A percentile compares a stretch with the other conserved stretches of the same genome.
These are phyloP conservation scores for Podotricha telesiphe DNA, from an alignment of 2,888 invertebrate species.

Conservation along the genomic window DNA sequence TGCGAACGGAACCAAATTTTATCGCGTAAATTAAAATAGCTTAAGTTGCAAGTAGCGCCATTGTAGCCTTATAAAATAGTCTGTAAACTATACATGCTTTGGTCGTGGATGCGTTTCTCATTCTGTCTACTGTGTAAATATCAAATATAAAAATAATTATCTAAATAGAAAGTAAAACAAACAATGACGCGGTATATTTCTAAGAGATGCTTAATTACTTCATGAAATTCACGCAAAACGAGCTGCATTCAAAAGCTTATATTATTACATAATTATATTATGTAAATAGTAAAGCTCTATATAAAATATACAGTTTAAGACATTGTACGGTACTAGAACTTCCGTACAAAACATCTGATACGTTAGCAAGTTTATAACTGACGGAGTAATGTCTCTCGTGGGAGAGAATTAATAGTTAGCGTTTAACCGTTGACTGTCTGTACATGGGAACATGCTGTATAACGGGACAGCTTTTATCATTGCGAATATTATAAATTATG, in stretches of 20 bases:
- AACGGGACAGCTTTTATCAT: conserved; percentile 40
- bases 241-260: no score
- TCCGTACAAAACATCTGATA: conserved; percentile 27
- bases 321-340: conserved; percentile 7
- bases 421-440: conserved; percentile 47
- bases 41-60: background rate
- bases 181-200: no score
- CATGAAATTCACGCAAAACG: no score
- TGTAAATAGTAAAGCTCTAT: conserved; percentile 7
- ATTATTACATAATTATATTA: no score
- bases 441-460: conserved; percentile 44
- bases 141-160: no score
- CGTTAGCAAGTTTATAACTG: conserved; percentile 33
- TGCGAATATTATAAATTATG: conserved; percentile 27
- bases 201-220: no score
- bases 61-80: background rate
- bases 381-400: conserved; percentile 42
- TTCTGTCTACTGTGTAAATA: no score
- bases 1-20: no score
- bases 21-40: no score
- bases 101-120: background rate
- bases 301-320: conserved; percentile 7
- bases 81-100: background rate
- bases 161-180: no score
- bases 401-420: conserved; percentile 43